phyloP scores from a whole-genome alignment of 1,140 invertebrate genomes.

The Cydia fagiglandana region DNA sequence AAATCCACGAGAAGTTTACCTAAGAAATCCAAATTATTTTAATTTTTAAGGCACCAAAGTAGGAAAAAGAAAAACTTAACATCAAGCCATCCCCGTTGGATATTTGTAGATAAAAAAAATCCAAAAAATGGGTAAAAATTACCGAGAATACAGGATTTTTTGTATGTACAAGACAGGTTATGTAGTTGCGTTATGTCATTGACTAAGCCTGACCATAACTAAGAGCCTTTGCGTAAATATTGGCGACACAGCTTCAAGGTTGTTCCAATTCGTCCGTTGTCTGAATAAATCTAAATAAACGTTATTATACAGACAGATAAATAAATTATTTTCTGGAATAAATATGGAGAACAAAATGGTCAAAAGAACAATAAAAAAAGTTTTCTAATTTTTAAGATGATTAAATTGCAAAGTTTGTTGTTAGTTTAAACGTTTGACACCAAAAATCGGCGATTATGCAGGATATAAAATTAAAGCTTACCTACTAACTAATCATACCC shows the following conservation, averaged over 20 bases:
- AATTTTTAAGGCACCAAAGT: too few relatives aligned
- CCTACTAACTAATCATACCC: not conserved
- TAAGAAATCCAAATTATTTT: too few relatives aligned
- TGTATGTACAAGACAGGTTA: conserved; percentile 17
- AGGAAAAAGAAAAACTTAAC: too few relatives aligned
- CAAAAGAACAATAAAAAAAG: not conserved
- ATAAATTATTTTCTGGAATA: not conserved
- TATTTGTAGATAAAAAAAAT: too few relatives aligned
- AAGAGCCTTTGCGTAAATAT: conserved; percentile 51
- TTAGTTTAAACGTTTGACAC: too few relatives aligned
- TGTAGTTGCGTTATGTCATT: conserved; percentile 47
- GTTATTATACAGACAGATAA: not conserved
- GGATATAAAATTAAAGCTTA: not conserved
- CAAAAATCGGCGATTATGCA: too few relatives aligned
- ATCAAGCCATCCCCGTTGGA: too few relatives aligned
- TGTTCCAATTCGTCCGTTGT: conserved; percentile 48
- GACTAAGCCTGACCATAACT: conserved; percentile 40
- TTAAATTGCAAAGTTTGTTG: not conserved
- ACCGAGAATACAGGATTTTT: not conserved
- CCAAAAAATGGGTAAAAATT: not conserved
- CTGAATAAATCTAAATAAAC: conserved; percentile 34
- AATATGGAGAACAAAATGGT: not conserved
- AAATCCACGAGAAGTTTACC: too few relatives aligned
- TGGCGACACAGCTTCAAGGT: conserved; percentile 51
- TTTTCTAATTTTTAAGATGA: not conserved